Percentiles rank a stretch among this genome's conserved stretches.
Evolutionary conservation across 2,797 vertebrate species (phyloP).

Genomic region (Diglossa cyanea): DNA sequence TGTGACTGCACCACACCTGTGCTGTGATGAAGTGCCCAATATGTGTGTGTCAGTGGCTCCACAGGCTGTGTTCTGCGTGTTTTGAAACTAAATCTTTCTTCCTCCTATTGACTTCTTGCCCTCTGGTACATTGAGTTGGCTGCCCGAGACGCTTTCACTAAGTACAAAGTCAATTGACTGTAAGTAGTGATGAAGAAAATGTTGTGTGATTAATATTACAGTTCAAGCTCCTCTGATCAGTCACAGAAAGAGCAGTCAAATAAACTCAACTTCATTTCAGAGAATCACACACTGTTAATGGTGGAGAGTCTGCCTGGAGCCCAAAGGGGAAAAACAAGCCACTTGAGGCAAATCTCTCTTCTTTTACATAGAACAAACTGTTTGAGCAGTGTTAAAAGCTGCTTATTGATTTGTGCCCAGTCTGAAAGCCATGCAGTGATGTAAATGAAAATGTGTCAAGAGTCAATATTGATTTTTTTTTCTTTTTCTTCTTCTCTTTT

Average conservation of each 20-base stretch:
- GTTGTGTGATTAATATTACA: slow-evolving; percentile 72
- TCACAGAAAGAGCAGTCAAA: slow-evolving; percentile 66
- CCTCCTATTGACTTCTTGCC: slow-evolving; percentile 67
- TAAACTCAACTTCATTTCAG: slow-evolving; percentile 58
- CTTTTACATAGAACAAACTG: slow-evolving; percentile 72
- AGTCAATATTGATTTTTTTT: slow-evolving; percentile 81
- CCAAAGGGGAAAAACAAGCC: slow-evolving; percentile 58
- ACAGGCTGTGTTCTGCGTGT: background rate
- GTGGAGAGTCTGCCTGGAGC: slow-evolving; percentile 49
- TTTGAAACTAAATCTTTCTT: slow-evolving; percentile 66
- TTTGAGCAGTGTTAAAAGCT: slow-evolving; percentile 80
- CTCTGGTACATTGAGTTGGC: slow-evolving; percentile 56
- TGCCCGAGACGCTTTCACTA: slow-evolving; percentile 61
- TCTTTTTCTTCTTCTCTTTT: slow-evolving; percentile 62
- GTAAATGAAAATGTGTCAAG: slow-evolving; percentile 85
- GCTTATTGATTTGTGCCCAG: slow-evolving; percentile 78
- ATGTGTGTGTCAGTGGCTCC: background rate
- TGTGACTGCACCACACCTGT: fast-evolving
- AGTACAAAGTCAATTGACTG: slow-evolving; percentile 75
- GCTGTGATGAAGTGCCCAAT: background rate
- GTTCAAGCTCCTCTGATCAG: slow-evolving; percentile 71
- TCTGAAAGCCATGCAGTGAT: slow-evolving; percentile 79
- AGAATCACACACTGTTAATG: slow-evolving; percentile 60
- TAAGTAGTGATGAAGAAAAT: slow-evolving; percentile 72
- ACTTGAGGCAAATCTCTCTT: slow-evolving; percentile 63